phyloP scores from a whole-genome alignment of 2,797 vertebrate genomes.

The Champsocephalus gunnari region DNA sequence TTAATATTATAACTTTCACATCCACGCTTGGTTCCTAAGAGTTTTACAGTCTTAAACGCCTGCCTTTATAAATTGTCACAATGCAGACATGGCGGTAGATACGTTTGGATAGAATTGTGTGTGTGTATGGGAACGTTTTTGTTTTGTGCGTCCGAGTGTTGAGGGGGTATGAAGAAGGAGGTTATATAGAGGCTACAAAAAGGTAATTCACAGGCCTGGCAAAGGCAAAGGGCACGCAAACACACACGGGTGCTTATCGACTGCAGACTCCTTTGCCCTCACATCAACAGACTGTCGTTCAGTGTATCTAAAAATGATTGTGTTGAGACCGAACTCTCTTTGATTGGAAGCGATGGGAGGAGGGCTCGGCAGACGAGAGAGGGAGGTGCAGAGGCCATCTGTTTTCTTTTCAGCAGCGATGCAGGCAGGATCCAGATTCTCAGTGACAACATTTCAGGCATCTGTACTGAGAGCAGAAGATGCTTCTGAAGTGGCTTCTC shows the following conservation, averaged over 20 bases:
- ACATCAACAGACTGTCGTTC: slow-evolving; percentile 3
- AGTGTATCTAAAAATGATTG: slow-evolving; percentile 17
- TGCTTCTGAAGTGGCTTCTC: slow-evolving; percentile 34
- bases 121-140: neutral
- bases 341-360: slow-evolving; percentile 6
- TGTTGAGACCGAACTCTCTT: slow-evolving; percentile 22
- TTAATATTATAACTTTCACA: neutral
- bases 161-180: neutral
- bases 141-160: neutral
- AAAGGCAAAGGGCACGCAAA: slow-evolving; percentile 4
- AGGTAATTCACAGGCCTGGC: neutral
- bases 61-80: slow-evolving; percentile 12
- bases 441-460: neutral
- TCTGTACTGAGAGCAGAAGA: slow-evolving; percentile 2
- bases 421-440: slow-evolving; percentile 4
- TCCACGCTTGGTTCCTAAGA: neutral
- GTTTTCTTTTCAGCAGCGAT: slow-evolving; percentile 20
- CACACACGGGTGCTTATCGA: slow-evolving; percentile 16
- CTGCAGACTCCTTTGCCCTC: slow-evolving; percentile 35
- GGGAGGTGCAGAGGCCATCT: slow-evolving; percentile 26
- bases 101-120: neutral
- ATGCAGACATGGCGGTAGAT: neutral
- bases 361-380: slow-evolving; percentile 12
- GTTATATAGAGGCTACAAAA: neutral
- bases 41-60: neutral